These are phyloP conservation scores for Garrulus glandarius DNA, from an alignment of 2,797 vertebrate genomes.

Conservation along the genomic window DNA sequence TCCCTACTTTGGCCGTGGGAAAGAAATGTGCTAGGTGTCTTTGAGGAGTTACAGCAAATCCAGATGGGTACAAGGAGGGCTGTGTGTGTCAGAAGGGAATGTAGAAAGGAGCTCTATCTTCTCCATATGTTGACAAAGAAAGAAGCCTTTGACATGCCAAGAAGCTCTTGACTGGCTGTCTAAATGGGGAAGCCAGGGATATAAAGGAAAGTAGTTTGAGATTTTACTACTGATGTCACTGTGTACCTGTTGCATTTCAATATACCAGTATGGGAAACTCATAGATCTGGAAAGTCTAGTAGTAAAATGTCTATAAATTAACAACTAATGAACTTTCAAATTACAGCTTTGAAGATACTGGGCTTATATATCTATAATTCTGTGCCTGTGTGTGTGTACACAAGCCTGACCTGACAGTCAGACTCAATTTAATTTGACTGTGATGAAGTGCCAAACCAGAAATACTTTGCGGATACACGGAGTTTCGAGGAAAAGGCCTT, in stretches of 20 bases:
- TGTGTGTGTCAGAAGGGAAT: neutral
- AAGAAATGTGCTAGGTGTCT: neutral
- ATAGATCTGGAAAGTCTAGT: neutral
- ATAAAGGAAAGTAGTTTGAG: neutral
- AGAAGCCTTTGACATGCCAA: neutral
- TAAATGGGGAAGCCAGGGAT: neutral
- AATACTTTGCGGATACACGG: neutral
- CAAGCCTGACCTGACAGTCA: neutral
- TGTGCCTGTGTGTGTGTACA: neutral
- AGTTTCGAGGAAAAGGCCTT: neutral
- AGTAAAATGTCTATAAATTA: neutral
- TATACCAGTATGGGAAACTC: rapidly evolving
- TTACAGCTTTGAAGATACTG: neutral
- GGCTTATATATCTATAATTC: neutral
- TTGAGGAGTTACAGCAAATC: neutral
- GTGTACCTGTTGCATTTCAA: neutral
- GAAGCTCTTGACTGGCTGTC: neutral
- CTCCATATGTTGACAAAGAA: conserved; percentile 31
- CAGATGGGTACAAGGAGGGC: neutral
- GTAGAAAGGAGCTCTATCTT: neutral
- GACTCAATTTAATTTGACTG: neutral
- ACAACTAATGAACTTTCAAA: neutral
- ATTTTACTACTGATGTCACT: neutral
- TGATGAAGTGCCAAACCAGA: neutral
- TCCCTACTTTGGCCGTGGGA: neutral